Evolutionary conservation across 2,888 invertebrate genomes (phyloP).

Genomic region (Thyatira batis): DNA sequence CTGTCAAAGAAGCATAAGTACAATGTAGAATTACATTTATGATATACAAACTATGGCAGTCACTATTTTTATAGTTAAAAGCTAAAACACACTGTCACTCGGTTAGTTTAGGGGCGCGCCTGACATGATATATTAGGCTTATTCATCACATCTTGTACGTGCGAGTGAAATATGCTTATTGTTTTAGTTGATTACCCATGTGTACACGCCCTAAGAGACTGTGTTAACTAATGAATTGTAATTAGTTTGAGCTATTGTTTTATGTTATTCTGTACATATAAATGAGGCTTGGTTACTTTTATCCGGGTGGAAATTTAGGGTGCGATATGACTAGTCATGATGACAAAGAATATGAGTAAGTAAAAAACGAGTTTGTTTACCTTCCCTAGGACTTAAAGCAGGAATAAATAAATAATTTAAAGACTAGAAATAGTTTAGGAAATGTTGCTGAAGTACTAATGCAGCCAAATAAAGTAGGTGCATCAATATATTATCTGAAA

Average conservation of each 20-base stretch:
- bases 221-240: conserved; percentile 39
- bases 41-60: too few species aligned
- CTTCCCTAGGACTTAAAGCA: too few species aligned
- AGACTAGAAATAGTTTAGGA: too few species aligned
- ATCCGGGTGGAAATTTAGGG: neutral
- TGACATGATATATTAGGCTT: conserved; percentile 65
- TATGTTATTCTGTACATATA: conserved; percentile 21
- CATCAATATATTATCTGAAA: too few species aligned
- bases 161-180: conserved; percentile 41
- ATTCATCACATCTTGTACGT: conserved; percentile 64
- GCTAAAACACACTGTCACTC: conserved; percentile 31
- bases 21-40: too few species aligned
- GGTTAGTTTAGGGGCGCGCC: conserved; percentile 53
- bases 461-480: too few species aligned
- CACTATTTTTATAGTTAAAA: neutral
- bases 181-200: conserved; percentile 67
- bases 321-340: neutral
- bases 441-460: too few species aligned
- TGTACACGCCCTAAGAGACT: conserved; percentile 48
- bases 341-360: neutral
- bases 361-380: too few species aligned
- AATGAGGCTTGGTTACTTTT: conserved; percentile 11
- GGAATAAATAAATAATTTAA: too few species aligned
- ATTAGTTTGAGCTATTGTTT: conserved; percentile 37
- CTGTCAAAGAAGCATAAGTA: too few species aligned